Evolutionary conservation across 30 jellyfish, hydroid and myxozoan species (phyloP).

Genomic region (Hydractinia echinata): DNA sequence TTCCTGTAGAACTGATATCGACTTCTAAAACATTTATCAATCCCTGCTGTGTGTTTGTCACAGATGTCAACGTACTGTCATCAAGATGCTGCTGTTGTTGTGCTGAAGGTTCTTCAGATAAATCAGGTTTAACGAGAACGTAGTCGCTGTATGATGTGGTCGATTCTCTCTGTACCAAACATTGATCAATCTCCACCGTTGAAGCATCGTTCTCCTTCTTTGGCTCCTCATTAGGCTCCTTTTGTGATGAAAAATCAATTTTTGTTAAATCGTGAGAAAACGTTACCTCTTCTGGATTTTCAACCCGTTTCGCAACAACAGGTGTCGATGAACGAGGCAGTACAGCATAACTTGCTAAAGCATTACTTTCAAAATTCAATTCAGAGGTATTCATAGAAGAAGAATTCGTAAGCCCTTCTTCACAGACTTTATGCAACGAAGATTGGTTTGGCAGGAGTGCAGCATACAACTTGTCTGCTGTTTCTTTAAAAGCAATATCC

Average conservation of each 20-base stretch:
- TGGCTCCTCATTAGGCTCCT: neutral
- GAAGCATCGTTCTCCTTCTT: neutral
- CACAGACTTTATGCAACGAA: neutral
- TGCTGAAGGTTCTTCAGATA: neutral
- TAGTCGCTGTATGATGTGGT: conserved; percentile 24
- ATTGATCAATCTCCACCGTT: neutral
- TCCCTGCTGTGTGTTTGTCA: neutral
- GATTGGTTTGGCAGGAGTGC: conserved; percentile 6
- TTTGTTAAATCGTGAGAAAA: neutral
- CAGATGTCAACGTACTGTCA: neutral
- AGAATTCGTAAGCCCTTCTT: too few species aligned
- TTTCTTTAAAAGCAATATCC: conserved; percentile 1
- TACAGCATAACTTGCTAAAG: neutral
- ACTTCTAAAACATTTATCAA: neutral
- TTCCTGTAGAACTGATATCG: neutral
- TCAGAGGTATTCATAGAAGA: conserved; percentile 7
- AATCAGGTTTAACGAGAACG: neutral
- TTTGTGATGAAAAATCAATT: neutral
- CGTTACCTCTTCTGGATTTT: too few species aligned
- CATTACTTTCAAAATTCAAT: neutral
- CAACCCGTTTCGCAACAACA: neutral
- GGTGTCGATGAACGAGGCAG: conserved; percentile 31
- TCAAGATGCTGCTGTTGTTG: neutral
- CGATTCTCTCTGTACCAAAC: neutral
- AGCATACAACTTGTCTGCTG: conserved; percentile 10